phyloP scores from a whole-genome alignment of 2,113 vertebrate species.

The Percopsis transmontana region DNA sequence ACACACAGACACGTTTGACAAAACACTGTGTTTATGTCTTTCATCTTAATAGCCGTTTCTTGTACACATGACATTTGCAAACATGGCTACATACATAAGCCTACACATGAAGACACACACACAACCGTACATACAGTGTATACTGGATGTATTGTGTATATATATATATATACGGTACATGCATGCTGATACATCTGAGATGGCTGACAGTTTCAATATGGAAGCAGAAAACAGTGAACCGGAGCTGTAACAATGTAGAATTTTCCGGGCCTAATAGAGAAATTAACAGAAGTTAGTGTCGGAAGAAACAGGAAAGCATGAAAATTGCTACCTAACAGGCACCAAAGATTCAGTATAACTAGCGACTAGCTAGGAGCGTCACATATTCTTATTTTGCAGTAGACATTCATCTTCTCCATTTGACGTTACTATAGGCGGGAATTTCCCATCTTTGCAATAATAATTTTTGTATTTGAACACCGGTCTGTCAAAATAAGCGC shows the following conservation, averaged over 20 bases:
- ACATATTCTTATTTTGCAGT: no score
- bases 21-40: background rate
- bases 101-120: conserved; percentile 24
- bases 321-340: no score
- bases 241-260: conserved; percentile 29
- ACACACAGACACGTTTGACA: conserved; percentile 1
- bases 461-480: no score
- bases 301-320: conserved; percentile 18
- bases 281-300: conserved; percentile 26
- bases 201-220: no score
- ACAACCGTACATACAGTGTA: background rate
- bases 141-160: conserved; percentile 27
- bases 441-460: no score
- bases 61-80: background rate
- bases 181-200: no score
- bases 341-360: conserved; percentile 27
- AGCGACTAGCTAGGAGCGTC: no score
- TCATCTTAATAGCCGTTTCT: background rate
- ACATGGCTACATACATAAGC: conserved; percentile 1
- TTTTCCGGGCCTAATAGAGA: conserved; percentile 33
- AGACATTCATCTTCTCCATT: no score
- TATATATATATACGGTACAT: background rate
- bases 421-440: no score
- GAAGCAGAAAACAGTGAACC: no score
- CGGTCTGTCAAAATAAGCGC: no score